Base-by-base conservation (phyloP, 2,888 invertebrate species). In the Spilarctia lutea region DNA sequence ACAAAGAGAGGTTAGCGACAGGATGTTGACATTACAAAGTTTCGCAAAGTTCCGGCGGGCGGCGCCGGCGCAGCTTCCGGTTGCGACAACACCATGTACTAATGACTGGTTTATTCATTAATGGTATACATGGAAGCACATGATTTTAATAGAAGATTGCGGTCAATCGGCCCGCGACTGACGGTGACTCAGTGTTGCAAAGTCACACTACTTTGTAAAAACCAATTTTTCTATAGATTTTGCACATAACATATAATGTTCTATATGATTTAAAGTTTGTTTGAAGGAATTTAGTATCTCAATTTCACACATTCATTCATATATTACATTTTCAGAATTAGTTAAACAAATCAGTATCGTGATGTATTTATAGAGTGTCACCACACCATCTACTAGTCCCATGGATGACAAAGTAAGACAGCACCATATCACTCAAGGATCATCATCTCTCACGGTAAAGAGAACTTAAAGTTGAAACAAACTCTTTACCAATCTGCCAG, bases 1-100 rank as follows among this genome's bases (percentile, higher is more conserved):
- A 65, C 30, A 35, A 45, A 16, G n/a, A 33, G 39, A 71, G 68
- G 33, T n/a, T 8, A 65, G 33, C 68, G 52, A 27, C 24, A 60
- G 48, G 33, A 68, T 73, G 71, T 72, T 68, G 76, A 73, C 77
- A 72, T 42, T 65, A 63, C 68, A 71, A 39, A 35, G 45, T 84
- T 71, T 84, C 73, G 68, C 71, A 81, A 78, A 77, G 66, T 81
- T 83, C 84, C 84, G 78, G 45, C 73, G 73, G 78, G 45, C 73
- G 73, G 48, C 68, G 71, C 77, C 68, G 72, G 74, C 75, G 72
- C 69, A 72, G 77, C 75, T 85, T 86, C 86, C 86, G 83, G 66
- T 85, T 85, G 83, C 85, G 76, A 81, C 80, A 84, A 35, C 73
- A 67, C 72, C 75, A 78, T 73, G 78, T 81, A 77, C 11, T 56